Conservation (phyloP, 2,113 vertebrate species). For the Gymnobelideus leadbeateri region DNA sequence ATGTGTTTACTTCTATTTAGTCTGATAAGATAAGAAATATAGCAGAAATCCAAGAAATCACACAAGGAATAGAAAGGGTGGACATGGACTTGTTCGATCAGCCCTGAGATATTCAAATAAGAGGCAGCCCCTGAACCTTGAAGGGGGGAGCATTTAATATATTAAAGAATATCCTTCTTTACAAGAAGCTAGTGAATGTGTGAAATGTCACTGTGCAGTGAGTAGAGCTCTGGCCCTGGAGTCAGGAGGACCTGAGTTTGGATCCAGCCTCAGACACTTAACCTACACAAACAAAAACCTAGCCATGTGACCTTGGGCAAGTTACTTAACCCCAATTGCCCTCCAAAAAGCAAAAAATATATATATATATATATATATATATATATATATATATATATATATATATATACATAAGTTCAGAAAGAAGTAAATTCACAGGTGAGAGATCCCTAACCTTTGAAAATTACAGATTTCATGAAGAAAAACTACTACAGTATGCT, state of each 20-base stretch:
- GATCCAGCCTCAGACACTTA: no score
- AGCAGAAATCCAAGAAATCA: not conserved
- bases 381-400: no score
- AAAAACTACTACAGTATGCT: not conserved
- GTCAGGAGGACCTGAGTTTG: no score
- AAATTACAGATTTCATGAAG: not conserved
- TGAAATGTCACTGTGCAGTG: not conserved
- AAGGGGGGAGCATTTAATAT: not conserved
- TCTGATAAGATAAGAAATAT: not conserved
- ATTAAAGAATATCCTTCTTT: slow-evolving; percentile 18
- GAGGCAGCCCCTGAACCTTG: not conserved
- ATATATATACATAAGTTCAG: not conserved
- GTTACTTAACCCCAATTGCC: no score
- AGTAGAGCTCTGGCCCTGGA: no score
- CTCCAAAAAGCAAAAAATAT: no score
- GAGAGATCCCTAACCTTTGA: not conserved
- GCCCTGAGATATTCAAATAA: slow-evolving; percentile 25
- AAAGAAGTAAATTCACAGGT: not conserved
- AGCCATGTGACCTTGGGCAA: no score
- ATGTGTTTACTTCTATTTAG: not conserved
- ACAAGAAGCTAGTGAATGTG: not conserved
- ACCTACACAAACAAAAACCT: no score
- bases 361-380: no score
- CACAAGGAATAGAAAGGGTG: not conserved
- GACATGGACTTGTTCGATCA: not conserved